Evolutionary conservation across 2,888 invertebrate genomes (phyloP).

Genomic region (Imbricaverruca yamaguchii): DNA sequence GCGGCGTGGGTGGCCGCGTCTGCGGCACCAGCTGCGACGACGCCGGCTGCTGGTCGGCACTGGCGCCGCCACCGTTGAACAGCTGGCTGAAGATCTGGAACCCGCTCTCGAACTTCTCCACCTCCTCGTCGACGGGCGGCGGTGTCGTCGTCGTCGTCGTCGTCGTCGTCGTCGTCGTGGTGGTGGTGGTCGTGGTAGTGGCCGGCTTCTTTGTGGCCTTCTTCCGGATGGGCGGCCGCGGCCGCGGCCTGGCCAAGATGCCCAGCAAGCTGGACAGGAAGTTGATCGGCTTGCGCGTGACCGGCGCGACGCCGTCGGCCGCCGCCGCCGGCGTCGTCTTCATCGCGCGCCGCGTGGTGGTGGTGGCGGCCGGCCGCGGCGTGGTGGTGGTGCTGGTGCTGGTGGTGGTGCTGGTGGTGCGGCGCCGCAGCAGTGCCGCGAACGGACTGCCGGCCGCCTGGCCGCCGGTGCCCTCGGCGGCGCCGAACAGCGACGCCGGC

Average conservation of each 20-base stretch:
- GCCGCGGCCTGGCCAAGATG: background rate
- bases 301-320: constrained; percentile 14
- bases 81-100: constrained; percentile 18
- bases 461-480: background rate
- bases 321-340: constrained; percentile 36
- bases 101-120: constrained; percentile 9
- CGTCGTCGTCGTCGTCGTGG: background rate
- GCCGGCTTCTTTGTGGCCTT: background rate
- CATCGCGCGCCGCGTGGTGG: background rate
- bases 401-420: constrained; percentile 26
- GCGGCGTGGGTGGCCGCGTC: background rate
- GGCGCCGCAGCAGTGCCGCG: constrained; percentile 26
- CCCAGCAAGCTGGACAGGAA: constrained; percentile 17
- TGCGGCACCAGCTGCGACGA: background rate
- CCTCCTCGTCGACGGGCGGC: background rate
- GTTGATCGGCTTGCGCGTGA: background rate
- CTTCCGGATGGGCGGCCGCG: background rate
- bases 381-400: background rate
- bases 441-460: background rate
- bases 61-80: background rate
- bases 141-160: background rate
- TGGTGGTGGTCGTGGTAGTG: background rate
- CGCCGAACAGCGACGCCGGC: background rate
- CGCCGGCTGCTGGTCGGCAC: background rate
- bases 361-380: background rate